These are phyloP conservation scores for Oncopeltus fasciatus DNA, from an alignment of 1,140 invertebrate genomes.

Conservation along the genomic window DNA sequence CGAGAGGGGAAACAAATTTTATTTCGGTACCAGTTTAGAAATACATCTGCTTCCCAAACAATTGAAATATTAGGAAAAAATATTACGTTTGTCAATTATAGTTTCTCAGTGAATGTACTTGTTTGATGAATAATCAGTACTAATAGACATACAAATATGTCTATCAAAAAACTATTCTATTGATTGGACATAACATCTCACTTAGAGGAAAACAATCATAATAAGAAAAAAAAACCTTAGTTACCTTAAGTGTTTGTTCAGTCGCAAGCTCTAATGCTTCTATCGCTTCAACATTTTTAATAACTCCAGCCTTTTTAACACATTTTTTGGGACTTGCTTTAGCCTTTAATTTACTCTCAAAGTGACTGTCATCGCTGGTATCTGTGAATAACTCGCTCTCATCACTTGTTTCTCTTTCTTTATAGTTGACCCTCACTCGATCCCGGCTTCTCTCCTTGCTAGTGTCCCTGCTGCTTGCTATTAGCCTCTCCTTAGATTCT, in stretches of 20 bases:
- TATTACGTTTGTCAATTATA: no score
- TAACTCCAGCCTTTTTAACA: slow-evolving; percentile 28
- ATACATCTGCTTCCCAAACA: no score
- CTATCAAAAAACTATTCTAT: no score
- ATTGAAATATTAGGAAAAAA: no score
- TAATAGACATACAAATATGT: no score
- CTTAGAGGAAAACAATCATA: no score
- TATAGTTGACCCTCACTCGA: slow-evolving; percentile 12
- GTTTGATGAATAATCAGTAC: no score
- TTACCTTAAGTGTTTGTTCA: slow-evolving; percentile 63
- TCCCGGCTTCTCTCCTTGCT: slow-evolving; percentile 9
- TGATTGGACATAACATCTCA: no score
- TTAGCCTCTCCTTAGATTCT: neutral
- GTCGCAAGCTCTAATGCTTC: slow-evolving; percentile 61
- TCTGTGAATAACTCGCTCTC: slow-evolving; percentile 21
- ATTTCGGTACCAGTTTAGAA: no score
- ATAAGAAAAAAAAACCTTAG: slow-evolving; percentile 18
- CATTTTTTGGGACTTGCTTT: slow-evolving; percentile 30
- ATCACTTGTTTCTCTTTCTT: slow-evolving; percentile 21
- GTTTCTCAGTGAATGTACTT: no score
- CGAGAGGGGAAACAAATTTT: no score
- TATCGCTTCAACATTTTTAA: slow-evolving; percentile 44
- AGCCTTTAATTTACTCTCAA: slow-evolving; percentile 31
- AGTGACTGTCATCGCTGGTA: slow-evolving; percentile 20
- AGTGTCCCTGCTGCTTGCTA: slow-evolving; percentile 7